Evolutionary conservation across 2,113 vertebrate genomes (phyloP).

Genomic region (Callithrix jacchus): DNA sequence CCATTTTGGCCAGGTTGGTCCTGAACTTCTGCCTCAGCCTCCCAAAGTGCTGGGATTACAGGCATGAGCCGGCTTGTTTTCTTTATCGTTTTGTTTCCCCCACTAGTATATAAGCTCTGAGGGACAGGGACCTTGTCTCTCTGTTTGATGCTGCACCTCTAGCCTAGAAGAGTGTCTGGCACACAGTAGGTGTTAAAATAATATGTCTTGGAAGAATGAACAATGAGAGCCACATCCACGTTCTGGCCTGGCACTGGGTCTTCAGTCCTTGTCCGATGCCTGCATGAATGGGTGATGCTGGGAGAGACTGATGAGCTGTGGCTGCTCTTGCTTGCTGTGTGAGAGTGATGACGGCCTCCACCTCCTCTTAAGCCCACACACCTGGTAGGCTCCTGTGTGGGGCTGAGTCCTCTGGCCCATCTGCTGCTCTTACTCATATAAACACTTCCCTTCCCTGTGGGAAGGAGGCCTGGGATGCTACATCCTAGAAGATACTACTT

Average conservation of each 20-base stretch:
- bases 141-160: neutral
- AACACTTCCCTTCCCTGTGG: neutral
- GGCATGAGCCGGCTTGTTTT: neutral
- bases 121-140: neutral
- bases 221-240: accelerated
- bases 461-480: neutral
- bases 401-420: neutral
- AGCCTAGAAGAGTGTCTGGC: neutral
- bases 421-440: neutral
- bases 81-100: neutral
- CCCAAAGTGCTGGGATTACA: neutral
- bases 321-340: neutral
- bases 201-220: neutral
- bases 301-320: neutral
- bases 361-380: neutral
- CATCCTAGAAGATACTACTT: neutral
- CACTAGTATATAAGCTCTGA: no score
- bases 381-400: neutral
- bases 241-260: no score
- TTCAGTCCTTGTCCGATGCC: no score
- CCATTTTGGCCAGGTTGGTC: neutral
- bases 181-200: neutral
- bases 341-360: no score
- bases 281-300: no score
- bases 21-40: neutral